Evolutionary conservation across 2,113 vertebrate species (phyloP), one percentile per base, ranked within the genome.

Genomic region (Prolemur simus): DNA sequence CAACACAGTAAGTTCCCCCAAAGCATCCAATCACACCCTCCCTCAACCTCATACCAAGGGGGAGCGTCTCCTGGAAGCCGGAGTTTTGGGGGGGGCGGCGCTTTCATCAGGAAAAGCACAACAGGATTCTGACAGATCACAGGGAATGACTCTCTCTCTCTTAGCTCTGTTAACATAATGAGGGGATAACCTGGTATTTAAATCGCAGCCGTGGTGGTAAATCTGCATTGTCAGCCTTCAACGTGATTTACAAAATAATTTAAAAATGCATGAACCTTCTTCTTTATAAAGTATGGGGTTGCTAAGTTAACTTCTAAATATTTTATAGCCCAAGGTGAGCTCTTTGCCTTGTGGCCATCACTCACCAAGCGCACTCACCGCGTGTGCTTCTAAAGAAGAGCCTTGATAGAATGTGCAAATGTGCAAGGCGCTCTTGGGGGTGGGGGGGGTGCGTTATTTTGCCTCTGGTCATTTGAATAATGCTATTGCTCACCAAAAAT

Each of bases 201-300:
- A 95, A 95, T 60, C 1, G 39, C 95, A 97, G 97, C 97, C 95
- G 37, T 89, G 87, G 97, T 95, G 97, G 96, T 98, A 98, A 97
- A 98, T 97, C 97, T 97, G 98, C 97, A n/a, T 58, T 97, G 98
- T 97, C 98, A 98, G 98, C 97, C 97, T 98, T 96, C 98, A 97
- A 91, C 76, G 27, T 98, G 98, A 98, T 98, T 98, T 98, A 98
- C 98, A 97, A 98, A 98, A 98, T 98, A 96, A 97, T 97, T 98
- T 91, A 95, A 98, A 98, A 98, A 98, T 98, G 98, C 97, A 98
- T 98, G 98, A 98, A 47, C 96, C 93, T 82, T 60, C 98, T 97
- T 97, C 98, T 98, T 98, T 96, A 93, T 96, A 97, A 98, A 98
- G 94, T 64, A 6, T 85, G 97, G 93, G 98, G 85, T 52, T 97